phyloP scores from a whole-genome alignment of 2,888 invertebrate genomes.

The Drosophila buzzatii region DNA sequence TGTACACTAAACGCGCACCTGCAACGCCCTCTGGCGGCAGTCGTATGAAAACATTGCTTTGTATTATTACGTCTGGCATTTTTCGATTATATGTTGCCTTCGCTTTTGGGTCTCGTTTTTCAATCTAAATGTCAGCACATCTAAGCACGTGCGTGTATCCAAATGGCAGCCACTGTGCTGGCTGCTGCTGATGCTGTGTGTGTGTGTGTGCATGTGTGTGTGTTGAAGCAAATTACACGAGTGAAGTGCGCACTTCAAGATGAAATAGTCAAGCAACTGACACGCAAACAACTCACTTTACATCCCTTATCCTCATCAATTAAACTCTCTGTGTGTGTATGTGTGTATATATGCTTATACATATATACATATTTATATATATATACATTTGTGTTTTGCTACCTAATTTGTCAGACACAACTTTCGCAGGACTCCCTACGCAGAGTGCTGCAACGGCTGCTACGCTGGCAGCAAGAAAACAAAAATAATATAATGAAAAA shows the following conservation, averaged over 20 bases:
- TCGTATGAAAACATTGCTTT: slow-evolving; percentile 65
- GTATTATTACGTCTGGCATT: slow-evolving; percentile 67
- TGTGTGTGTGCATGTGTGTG: neutral
- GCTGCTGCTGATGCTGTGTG: neutral
- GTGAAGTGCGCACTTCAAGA: slow-evolving; percentile 73
- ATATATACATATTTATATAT: no score
- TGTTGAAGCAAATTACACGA: slow-evolving; percentile 71
- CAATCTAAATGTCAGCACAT: slow-evolving; percentile 76
- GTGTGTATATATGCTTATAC: neutral
- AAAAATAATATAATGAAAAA: neutral
- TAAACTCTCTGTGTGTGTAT: slow-evolving; percentile 14
- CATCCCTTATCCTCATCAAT: slow-evolving; percentile 29
- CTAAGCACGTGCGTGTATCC: slow-evolving; percentile 51
- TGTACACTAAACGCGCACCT: slow-evolving; percentile 43
- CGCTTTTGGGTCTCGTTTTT: slow-evolving; percentile 71
- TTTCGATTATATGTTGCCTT: slow-evolving; percentile 68
- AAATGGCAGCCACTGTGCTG: slow-evolving; percentile 45
- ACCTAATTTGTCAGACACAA: slow-evolving; percentile 64
- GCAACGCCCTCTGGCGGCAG: slow-evolving; percentile 61
- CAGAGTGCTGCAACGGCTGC: slow-evolving; percentile 34
- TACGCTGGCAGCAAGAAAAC: neutral
- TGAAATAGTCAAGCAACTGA: slow-evolving; percentile 67
- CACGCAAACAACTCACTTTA: slow-evolving; percentile 47
- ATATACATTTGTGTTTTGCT: slow-evolving; percentile 37
- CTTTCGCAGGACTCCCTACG: slow-evolving; percentile 41